Evolutionary conservation across 2,113 vertebrate species (phyloP), one percentile per base, ranked within the genome.

Genomic region (Podiceps cristatus): DNA sequence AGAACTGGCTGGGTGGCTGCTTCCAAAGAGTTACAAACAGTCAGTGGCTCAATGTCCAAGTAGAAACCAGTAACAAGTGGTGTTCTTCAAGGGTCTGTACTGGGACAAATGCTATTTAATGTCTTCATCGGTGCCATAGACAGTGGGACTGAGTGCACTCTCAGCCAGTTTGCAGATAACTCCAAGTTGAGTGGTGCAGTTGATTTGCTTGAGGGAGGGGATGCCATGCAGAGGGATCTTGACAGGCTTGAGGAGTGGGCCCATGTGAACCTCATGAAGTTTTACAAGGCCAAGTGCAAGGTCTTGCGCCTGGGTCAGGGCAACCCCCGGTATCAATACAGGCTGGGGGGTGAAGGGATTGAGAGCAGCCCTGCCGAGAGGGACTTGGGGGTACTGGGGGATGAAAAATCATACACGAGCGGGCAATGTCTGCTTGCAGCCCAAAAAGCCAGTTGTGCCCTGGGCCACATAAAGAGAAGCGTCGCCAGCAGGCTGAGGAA

Each of bases 341-440:
- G 60, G 16, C 35, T 56, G 62, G 47, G 16, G 19, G 10, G 27
- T 37, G 7, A 40, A 47, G 7, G 63, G 33, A 18, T 42, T 40
- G 35, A 76, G 72, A 47, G 11, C 28, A 49, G 23, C 50, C 22
- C 5, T 33, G n/a, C 14, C 2, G 44, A 76, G 44, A 23, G 40
- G 23, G 44, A 42, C 42, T 49, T 86, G 42, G 12, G 11, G 5
- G 2, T 49, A 28, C 50, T n/a, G 11, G 29, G 7, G 18, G 6
- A 33, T 49, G 28, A 42, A 58, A n/a, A 50, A 9, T 7, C 10
- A 16, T 12, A 25, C 16, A 10, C 25, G 35, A 60, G 28, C 16
- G 4, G 7, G 28, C 16, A 59, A 3, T 42, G 44, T 29, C n/a
- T 0, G 0, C 29, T 76, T 8, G 3, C 35, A 76, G 44, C 29